Base-by-base conservation (phyloP, 2,797 vertebrate genomes). In the Protosalanx chinensis region DNA sequence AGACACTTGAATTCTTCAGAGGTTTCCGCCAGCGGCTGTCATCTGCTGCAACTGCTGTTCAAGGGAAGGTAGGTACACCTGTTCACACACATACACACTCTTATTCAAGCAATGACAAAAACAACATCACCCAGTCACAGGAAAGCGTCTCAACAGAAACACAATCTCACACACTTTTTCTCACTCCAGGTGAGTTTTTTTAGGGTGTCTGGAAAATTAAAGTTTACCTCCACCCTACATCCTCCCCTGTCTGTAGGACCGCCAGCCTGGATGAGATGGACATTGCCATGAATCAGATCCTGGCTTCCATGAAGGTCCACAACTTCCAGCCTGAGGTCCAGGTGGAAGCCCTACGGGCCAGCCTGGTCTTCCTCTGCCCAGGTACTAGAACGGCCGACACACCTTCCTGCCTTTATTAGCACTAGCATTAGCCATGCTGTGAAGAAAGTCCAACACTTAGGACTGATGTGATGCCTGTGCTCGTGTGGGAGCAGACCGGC, bases 21-120 rank as follows among this genome's bases (percentile, higher is more conserved):
- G 72, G 94, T 97, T 64, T 91, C 94, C 80, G 89, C 94, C 88
- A 93, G 93, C 68, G 95, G 94, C 80, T 97, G 95, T 82, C 92
- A 87, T 80, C 90, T 98, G 82, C 90, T 99, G 62, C 90, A 88
- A 80, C 90, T 88, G 67, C 94, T 98, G 65, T 97, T 98, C 0
- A 88, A 94, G 86, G 94, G 93, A 91, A 94, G 95, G 96, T 98
- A 91, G 76, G 67, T 0, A 62, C 37, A 37, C 16, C 23, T 35
- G 46, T 2, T n/a, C 62, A 66, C 29, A 27, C 23, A 23, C 35
- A 46, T 20, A 15, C 41, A 35, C n/a, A 56, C 18, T 16, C 18
- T 16, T 16, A n/a, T 5, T 16, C 51, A 56, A 1, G 18, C 51
- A 3, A 16, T 4, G 15, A 53, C 15, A 18, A 4, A 4, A n/a